Base-by-base conservation (phyloP, 2,113 vertebrate genomes). In the Lycaon pictus region DNA sequence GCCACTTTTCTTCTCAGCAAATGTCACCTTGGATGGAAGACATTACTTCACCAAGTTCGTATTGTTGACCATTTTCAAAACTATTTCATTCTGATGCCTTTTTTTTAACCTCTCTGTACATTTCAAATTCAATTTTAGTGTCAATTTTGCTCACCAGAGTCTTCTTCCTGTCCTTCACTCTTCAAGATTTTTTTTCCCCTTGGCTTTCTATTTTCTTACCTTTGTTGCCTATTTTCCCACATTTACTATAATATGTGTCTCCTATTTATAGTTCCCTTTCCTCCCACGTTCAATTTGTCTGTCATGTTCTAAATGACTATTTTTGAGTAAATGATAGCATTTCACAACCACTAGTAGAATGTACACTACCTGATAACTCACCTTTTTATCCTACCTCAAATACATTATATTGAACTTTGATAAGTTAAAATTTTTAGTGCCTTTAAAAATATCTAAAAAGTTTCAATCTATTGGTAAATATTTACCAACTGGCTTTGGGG, bases 251-350 rank as follows among this genome's bases (percentile, higher is more conserved):
- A 97, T 29, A 32, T 51, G 76, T 72, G 60, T 51, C 84, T 97
- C 92, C 90, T 82, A 90, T 88, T 63, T 97, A 81, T 85, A 76
- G 83, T 90, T 88, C 97, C 88, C 69, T 90, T 96, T 91, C 96
- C 95, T 79, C 84, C 84, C 56, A 79, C 23, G 51, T 93, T 96
- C 93, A 97, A 97, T 96, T 96, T 96, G 76, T 96, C 96, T 97
- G 83, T 95, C 90, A 71, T 86, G 67, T 77, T 93, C 76, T 62
- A 92, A 97, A 92, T 71, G 90, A 96, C 96, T 95, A 13, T 85
- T 83, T 94, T 88, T 55, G 69, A 96, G 85, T 82, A 88, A 97
- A 98, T 83, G 93, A 96, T 88, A 97, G 74, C 87, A 96, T 94
- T 97, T 97, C 87, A 96, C 87, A 96, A 62, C 60, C 93, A 22